Evolutionary conservation across 2,888 invertebrate species (phyloP).

Genomic region (Nezara viridula): DNA sequence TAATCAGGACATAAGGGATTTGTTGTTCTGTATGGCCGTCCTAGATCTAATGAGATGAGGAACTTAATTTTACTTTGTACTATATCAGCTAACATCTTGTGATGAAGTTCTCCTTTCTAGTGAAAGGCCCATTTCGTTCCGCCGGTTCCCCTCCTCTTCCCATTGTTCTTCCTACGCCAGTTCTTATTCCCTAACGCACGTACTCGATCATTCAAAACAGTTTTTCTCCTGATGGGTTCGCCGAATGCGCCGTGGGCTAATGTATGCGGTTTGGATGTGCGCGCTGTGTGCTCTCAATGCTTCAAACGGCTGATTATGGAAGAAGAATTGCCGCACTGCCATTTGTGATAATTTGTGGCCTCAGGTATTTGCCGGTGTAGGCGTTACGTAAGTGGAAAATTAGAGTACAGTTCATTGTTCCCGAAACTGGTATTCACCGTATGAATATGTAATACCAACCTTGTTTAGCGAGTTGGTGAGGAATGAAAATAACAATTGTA

Average conservation of each 20-base stretch:
- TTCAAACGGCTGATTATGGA: conserved; percentile 13
- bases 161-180: conserved; percentile 41
- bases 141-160: conserved; percentile 4
- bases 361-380: neutral
- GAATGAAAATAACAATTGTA: neutral
- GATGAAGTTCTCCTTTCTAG: conserved; percentile 47
- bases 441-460: neutral
- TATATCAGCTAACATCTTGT: neutral
- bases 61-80: neutral
- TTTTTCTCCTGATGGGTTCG: neutral
- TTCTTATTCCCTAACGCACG: conserved; percentile 28
- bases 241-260: neutral
- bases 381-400: conserved; percentile 29
- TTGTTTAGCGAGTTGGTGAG: neutral
- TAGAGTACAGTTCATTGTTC: conserved; percentile 4
- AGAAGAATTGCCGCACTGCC: conserved; percentile 10
- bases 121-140: conserved; percentile 38
- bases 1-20: neutral
- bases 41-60: neutral
- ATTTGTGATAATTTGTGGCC: conserved; percentile 1
- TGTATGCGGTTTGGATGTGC: conserved; percentile 23
- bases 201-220: conserved; percentile 30
- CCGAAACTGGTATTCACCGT: neutral
- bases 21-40: neutral
- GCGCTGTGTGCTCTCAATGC: conserved; percentile 26